Percentiles rank a stretch among this genome's conserved stretches.
Evolutionary conservation across 2,113 vertebrate genomes (phyloP).

Genomic region (Mustela lutreola): DNA sequence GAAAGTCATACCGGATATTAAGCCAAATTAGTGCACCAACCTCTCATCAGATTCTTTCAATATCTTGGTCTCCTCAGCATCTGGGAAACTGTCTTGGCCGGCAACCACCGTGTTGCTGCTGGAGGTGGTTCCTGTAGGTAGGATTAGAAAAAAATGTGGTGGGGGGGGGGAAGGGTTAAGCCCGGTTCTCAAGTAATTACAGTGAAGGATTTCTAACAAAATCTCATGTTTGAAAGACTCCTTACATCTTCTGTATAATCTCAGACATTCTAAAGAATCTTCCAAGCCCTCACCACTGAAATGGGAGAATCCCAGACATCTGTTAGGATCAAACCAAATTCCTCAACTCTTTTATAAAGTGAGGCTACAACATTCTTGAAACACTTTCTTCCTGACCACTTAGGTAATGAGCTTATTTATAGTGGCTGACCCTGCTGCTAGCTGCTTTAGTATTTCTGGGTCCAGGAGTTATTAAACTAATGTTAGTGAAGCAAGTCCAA

Average conservation of each 20-base stretch:
- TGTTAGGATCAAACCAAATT: conserved; percentile 27
- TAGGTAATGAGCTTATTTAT: not conserved
- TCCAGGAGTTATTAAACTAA: not conserved
- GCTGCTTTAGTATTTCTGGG: not conserved
- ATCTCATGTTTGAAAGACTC: not conserved
- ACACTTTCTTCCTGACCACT: not conserved
- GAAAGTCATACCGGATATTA: not conserved
- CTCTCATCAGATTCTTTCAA: conserved; percentile 95
- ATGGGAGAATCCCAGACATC: not conserved
- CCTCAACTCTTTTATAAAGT: not conserved
- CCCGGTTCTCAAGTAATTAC: not conserved
- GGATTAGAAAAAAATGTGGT: conserved; percentile 45
- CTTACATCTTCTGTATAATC: not conserved
- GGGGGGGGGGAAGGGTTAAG: not conserved
- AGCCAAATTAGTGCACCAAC: conserved; percentile 83
- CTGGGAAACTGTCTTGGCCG: conserved; percentile 95
- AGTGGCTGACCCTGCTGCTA: not conserved
- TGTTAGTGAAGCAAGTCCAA: not conserved
- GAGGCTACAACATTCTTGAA: not conserved
- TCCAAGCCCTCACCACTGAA: not conserved
- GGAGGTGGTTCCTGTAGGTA: conserved; percentile 94
- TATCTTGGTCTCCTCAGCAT: conserved; percentile 93
- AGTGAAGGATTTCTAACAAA: conserved; percentile 42
- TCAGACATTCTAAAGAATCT: not conserved
- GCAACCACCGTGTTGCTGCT: conserved; percentile 98